A percentile compares a stretch with the other conserved stretches of the same genome.
Conservation (phyloP, 2,797 vertebrate species). For the Eidolon dupreanum region DNA sequence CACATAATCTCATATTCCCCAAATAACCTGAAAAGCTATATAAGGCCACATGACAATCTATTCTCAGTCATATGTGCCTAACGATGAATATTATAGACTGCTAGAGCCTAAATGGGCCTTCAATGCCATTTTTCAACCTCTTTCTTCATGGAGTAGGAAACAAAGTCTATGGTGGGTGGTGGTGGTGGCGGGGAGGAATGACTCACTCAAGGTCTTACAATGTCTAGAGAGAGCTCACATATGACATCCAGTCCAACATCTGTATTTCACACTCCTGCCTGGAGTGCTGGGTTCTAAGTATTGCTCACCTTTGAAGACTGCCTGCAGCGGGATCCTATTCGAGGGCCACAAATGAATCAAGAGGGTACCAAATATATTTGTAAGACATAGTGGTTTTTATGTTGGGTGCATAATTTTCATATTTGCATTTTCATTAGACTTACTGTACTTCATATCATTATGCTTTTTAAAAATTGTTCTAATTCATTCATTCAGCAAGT, state of each 20-base stretch:
- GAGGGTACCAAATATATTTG: not conserved
- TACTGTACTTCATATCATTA: not conserved
- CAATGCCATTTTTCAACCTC: not conserved
- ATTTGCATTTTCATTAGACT: not conserved
- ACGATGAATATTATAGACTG: not conserved
- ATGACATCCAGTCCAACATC: not conserved
- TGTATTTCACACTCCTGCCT: not conserved
- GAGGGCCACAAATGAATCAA: not conserved
- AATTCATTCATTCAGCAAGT: not conserved
- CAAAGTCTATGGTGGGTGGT: not conserved
- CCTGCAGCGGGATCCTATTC: not conserved
- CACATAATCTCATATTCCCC: conserved; percentile 51
- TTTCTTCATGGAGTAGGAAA: not conserved
- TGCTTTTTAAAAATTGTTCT: not conserved
- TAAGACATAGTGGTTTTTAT: not conserved
- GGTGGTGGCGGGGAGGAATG: not conserved
- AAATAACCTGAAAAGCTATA: conserved; percentile 44
- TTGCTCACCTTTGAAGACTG: not conserved
- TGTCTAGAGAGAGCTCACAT: not conserved
- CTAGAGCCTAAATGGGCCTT: not conserved
- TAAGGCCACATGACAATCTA: not conserved
- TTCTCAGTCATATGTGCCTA: not conserved
- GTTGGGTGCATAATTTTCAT: not conserved
- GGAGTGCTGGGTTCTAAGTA: not conserved
- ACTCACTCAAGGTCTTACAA: not conserved